Conservation (phyloP, 2,113 vertebrate genomes). For the Sporophila hypoxantha region DNA sequence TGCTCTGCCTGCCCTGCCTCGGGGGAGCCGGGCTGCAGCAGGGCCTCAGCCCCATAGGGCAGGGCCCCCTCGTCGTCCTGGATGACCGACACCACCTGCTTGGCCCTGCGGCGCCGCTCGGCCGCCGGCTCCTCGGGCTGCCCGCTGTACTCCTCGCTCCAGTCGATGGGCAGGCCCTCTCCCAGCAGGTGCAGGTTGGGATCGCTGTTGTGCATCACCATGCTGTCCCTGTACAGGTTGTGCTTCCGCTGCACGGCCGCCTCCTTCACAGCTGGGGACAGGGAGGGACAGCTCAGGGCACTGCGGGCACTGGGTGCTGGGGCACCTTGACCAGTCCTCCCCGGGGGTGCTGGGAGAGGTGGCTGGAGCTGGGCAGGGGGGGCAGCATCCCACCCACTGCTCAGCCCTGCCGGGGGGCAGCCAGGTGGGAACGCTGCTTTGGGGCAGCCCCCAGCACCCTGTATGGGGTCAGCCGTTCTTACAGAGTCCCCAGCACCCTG, state of each 20-base stretch:
- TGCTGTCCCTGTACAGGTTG: conserved; percentile 93
- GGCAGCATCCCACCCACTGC: neutral
- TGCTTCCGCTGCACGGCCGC: conserved; percentile 90
- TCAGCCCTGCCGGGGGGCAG: neutral
- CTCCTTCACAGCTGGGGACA: conserved; percentile 86
- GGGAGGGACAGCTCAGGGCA: neutral
- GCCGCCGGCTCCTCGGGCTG: conserved; percentile 33
- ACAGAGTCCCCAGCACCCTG: rapidly evolving
- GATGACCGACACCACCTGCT: conserved; percentile 91
- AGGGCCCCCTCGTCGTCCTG: conserved; percentile 72
- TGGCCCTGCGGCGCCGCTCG: conserved; percentile 69
- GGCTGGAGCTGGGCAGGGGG: neutral
- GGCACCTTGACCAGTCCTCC: rapidly evolving
- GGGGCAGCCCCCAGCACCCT: neutral
- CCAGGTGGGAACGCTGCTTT: neutral
- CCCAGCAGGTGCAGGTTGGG: conserved; percentile 88
- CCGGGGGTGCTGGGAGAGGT: neutral
- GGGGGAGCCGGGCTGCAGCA: conserved; percentile 71
- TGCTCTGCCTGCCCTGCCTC: neutral
- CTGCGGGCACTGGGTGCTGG: rapidly evolving
- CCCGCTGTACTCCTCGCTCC: conserved; percentile 71
- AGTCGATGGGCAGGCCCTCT: conserved; percentile 77
- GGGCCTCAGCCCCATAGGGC: conserved; percentile 71
- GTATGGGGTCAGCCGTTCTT: rapidly evolving
- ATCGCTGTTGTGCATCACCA: conserved; percentile 89